Base-by-base conservation (phyloP, 2,113 vertebrate genomes). In the Sphaerodactylus townsendi region DNA sequence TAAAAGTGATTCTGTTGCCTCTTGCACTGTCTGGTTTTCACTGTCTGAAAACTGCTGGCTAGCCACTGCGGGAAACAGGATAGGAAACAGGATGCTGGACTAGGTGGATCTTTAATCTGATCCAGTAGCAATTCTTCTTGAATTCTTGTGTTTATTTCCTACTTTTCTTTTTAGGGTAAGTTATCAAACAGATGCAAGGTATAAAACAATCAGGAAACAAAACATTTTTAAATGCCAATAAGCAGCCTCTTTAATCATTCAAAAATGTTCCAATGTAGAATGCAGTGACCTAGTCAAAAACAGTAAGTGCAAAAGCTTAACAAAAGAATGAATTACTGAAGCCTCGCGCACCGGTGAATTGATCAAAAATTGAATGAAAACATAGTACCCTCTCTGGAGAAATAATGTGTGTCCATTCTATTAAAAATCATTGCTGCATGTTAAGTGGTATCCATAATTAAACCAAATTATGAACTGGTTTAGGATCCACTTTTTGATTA, bases 401-500 rank as follows among this genome's bases (percentile, higher is more conserved):
- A 46, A 79, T 62, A 79, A 72, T 48, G 28, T 71, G 5, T 13
- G 48, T 44, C 41, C 41, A 30, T 17, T 59, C n/a, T 87, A 75
- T 25, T 64, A 75, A 92, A 92, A 83, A 59, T 59, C 17, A 25
- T 48, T 70, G 85, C 30, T 15, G 66, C 56, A 1, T 46, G 44
- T 83, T 56, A 86, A 17, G 10, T 64, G 70, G 2, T 86, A 28
- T 56, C 30, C 62, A 77, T 90, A 92, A 89, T 85, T 89, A 84
- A 7, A n/a, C 35, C 5, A 88, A 33, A 91, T 44, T 72, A 86
- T 74, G 50, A 93, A 69, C 4, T 88, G 78, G 10, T 41, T 88
- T 88, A 87, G 17, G 1, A 90, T 81, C 9, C 56, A 73, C 30
- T 81, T 87, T 83, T 87, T 93, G 89, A 86, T 91, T 87, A 94